phyloP scores from a whole-genome alignment of 2,113 vertebrate species.

The Prolemur simus region DNA sequence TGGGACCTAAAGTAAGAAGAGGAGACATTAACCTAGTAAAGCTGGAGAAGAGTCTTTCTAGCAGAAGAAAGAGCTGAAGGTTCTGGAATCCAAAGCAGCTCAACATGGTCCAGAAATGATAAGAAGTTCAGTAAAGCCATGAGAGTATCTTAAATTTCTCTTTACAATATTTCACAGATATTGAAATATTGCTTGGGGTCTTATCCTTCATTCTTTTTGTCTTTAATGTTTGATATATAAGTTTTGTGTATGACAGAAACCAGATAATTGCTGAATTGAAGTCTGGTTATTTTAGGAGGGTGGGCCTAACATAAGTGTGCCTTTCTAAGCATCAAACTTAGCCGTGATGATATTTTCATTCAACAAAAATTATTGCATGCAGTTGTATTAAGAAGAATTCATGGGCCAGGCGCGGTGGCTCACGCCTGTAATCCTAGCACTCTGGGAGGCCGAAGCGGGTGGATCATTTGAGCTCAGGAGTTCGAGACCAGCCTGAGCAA shows the following conservation, averaged over 20 bases:
- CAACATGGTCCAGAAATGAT: background rate
- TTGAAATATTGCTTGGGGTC: background rate
- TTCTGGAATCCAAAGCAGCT: background rate
- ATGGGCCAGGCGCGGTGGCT: no score
- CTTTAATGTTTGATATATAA: background rate
- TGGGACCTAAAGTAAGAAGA: background rate
- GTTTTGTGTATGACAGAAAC: background rate
- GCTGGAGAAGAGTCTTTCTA: background rate
- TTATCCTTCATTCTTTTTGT: background rate
- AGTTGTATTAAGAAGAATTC: background rate
- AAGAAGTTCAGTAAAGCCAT: background rate
- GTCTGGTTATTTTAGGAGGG: background rate
- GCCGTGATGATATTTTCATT: background rate
- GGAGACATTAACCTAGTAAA: background rate
- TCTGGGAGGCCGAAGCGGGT: no score
- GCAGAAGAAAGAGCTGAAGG: background rate
- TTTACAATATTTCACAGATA: background rate
- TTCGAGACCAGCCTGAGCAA: no score
- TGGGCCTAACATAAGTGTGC: background rate
- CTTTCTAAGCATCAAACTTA: background rate
- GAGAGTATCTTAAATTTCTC: background rate
- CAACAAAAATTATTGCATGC: background rate
- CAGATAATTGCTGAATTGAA: background rate
- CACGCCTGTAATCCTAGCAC: no score
- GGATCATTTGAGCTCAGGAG: no score